Percentiles rank a stretch among this genome's conserved stretches.
phyloP scores from a whole-genome alignment of 2,797 vertebrate genomes.

The Sylvilagus floridanus region DNA sequence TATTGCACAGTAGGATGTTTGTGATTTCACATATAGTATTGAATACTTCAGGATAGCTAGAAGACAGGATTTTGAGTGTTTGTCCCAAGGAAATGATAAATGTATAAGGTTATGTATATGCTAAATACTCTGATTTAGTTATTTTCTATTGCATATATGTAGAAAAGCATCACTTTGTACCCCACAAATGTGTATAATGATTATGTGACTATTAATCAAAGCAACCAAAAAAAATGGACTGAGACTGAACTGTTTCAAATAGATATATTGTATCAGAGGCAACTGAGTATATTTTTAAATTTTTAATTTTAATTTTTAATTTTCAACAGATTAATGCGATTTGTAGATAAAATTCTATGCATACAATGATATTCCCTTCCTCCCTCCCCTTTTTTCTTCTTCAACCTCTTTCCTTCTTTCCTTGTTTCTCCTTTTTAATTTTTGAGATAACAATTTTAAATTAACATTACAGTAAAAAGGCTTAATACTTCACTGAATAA shows the following conservation, averaged over 20 bases:
- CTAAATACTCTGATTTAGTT: not conserved
- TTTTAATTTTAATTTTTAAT: not conserved
- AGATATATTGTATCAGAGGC: not conserved
- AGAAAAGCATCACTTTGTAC: not conserved
- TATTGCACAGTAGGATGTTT: not conserved
- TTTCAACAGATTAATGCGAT: not conserved
- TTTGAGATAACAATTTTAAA: too few relatives aligned
- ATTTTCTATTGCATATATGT: not conserved
- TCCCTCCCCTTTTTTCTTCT: too few relatives aligned
- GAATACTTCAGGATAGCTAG: not conserved
- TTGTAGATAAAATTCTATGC: too few relatives aligned
- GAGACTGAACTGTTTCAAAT: not conserved
- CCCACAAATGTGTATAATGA: not conserved
- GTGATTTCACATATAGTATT: not conserved
- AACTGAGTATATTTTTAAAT: not conserved
- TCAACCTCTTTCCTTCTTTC: too few relatives aligned
- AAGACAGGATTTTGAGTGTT: not conserved
- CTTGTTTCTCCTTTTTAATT: too few relatives aligned
- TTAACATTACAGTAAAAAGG: too few relatives aligned
- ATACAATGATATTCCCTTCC: too few relatives aligned
- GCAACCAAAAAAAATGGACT: not conserved
- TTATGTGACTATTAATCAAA: not conserved
- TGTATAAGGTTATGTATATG: not conserved
- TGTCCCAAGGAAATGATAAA: not conserved
- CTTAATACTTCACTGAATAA: too few relatives aligned